phyloP scores from a whole-genome alignment of 2,113 vertebrate species.

The Lasiurus borealis region DNA sequence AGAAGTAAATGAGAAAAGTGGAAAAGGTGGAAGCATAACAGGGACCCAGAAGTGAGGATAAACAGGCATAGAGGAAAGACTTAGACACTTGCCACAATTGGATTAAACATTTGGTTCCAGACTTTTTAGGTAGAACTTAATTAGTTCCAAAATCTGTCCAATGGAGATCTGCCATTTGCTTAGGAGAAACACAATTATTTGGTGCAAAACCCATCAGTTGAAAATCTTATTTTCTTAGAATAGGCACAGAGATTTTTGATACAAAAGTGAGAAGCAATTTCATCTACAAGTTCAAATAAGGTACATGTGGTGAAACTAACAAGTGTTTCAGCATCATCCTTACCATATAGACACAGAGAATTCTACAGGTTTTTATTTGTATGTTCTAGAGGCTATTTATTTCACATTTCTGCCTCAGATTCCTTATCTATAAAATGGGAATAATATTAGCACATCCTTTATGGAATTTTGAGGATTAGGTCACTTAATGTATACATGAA shows the following conservation, averaged over 20 bases:
- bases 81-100: background rate
- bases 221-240: slow-evolving; percentile 11
- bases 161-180: slow-evolving; percentile 39
- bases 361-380: no score
- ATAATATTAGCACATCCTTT: background rate
- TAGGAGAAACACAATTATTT: slow-evolving; percentile 19
- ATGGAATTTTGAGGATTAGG: background rate
- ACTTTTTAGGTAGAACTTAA: background rate
- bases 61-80: background rate
- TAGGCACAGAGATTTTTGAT: background rate
- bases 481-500: background rate
- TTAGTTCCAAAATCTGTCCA: background rate
- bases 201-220: background rate
- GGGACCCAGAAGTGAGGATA: background rate
- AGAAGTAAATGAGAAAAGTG: slow-evolving; percentile 52
- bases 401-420: background rate
- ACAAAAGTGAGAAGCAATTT: slow-evolving; percentile 5
- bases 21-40: background rate
- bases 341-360: background rate
- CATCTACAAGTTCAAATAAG: background rate
- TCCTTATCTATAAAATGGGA: background rate
- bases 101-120: background rate
- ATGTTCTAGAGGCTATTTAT: background rate
- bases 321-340: background rate
- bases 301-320: background rate